Conservation (phyloP, 2,113 vertebrate genomes). For the Tetrao urogallus region DNA sequence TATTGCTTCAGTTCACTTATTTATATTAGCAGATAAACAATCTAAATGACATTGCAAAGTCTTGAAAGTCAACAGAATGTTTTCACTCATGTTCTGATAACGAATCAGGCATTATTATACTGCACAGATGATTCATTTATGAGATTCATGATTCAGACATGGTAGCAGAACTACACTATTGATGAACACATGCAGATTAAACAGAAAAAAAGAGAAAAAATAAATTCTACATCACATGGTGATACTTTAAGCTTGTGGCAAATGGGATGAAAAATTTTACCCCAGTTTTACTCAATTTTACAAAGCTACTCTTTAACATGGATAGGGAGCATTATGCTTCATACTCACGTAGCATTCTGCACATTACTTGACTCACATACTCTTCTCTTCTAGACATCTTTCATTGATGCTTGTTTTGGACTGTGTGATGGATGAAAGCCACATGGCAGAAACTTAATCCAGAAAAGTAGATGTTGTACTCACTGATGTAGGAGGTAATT, state of each 20-base stretch:
- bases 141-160: slow-evolving; percentile 9
- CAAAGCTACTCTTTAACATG: background rate
- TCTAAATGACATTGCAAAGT: background rate
- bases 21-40: background rate
- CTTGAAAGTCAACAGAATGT: background rate
- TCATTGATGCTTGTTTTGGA: background rate
- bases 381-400: background rate
- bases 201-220: background rate
- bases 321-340: background rate
- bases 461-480: background rate
- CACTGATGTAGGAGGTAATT: background rate
- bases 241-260: background rate
- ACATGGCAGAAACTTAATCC: background rate
- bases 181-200: background rate
- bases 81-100: background rate
- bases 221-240: background rate
- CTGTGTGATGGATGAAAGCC: background rate
- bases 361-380: background rate
- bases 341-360: background rate
- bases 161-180: background rate
- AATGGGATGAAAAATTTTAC: background rate
- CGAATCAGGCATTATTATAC: background rate
- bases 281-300: background rate
- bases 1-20: background rate
- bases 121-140: background rate